These are phyloP conservation scores for Clitarchus hookeri DNA, from an alignment of 2,888 invertebrate genomes.

Conservation along the genomic window DNA sequence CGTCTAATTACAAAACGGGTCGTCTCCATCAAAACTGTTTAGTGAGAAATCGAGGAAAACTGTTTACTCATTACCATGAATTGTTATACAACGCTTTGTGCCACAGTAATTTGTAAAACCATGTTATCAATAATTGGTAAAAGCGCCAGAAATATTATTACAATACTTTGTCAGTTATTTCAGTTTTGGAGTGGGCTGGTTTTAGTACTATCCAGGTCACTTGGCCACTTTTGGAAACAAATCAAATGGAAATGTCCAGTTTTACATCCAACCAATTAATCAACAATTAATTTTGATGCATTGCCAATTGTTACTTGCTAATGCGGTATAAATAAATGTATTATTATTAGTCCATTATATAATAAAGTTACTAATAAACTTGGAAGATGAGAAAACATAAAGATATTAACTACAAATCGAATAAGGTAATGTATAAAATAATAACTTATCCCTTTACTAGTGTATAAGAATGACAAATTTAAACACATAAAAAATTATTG, in stretches of 20 bases:
- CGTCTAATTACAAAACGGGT: not conserved
- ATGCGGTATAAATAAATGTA: not conserved
- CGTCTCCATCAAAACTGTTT: slow-evolving; percentile 17
- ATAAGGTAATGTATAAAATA: too few species aligned
- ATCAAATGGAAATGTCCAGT: not conserved
- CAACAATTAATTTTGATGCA: not conserved
- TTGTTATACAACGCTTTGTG: not conserved
- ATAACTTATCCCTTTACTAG: too few species aligned
- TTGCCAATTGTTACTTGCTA: not conserved
- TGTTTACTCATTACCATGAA: not conserved
- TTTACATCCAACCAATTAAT: not conserved
- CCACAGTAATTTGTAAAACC: not conserved
- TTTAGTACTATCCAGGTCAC: slow-evolving; percentile 7
- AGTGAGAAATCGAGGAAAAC: not conserved
- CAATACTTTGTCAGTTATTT: not conserved
- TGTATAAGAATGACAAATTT: not conserved
- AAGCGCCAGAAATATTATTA: not conserved
- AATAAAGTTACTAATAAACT: too few species aligned
- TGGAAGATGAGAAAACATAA: too few species aligned
- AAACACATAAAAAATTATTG: not conserved
- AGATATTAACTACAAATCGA: too few species aligned
- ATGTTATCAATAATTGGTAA: not conserved
- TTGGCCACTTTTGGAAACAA: not conserved
- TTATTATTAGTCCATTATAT: not conserved
- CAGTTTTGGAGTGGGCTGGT: not conserved